Conservation (phyloP, 2,797 vertebrate genomes). For the Sorex maritimensis region DNA sequence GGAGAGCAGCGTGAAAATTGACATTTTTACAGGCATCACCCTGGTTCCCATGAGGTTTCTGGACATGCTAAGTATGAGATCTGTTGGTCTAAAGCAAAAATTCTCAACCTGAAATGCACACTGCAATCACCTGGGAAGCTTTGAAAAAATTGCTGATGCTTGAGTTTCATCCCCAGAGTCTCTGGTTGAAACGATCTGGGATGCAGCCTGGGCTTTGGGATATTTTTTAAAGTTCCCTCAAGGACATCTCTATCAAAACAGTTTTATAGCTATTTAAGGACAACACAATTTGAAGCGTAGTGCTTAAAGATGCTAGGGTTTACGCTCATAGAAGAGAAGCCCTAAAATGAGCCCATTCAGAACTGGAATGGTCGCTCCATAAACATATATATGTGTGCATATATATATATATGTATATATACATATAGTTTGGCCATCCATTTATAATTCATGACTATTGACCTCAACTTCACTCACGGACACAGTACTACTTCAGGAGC, state of each 20-base stretch:
- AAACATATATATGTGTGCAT: too few relatives aligned
- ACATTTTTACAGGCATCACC: constrained; percentile 24
- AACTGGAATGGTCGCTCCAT: not conserved
- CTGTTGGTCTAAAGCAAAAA: not conserved
- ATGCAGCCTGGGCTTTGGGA: not conserved
- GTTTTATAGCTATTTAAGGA: constrained; percentile 57
- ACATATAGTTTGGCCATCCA: not conserved
- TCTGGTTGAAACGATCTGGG: constrained; percentile 56
- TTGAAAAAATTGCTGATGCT: constrained; percentile 53
- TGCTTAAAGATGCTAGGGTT: constrained; percentile 20
- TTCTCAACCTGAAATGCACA: constrained; percentile 27
- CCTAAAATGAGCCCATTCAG: not conserved
- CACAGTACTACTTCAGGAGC: not conserved
- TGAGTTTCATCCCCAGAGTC: constrained; percentile 51
- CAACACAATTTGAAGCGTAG: constrained; percentile 48
- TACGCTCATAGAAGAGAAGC: not conserved
- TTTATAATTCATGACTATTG: not conserved
- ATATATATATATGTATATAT: too few relatives aligned
- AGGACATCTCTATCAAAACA: constrained; percentile 63
- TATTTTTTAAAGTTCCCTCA: constrained; percentile 67
- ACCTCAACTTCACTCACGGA: not conserved
- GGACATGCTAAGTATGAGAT: constrained; percentile 38
- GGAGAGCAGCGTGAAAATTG: not conserved
- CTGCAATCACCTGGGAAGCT: constrained; percentile 28
- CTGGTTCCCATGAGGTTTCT: constrained; percentile 3